These are phyloP conservation scores for Phytoseiulus persimilis DNA, from an alignment of 2,888 invertebrate genomes.

Conservation along the genomic window DNA sequence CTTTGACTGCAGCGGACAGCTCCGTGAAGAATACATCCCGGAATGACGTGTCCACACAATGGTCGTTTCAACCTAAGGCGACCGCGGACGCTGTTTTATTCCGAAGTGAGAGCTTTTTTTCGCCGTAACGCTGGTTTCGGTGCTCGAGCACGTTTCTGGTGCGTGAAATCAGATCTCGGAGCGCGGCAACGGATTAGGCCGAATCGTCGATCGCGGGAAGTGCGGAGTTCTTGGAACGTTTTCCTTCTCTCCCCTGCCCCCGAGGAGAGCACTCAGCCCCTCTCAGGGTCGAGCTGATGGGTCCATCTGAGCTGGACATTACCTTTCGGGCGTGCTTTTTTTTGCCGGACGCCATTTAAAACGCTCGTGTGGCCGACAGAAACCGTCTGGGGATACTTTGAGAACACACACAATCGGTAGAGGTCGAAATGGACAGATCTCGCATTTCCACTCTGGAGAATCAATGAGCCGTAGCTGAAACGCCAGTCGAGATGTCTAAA, in stretches of 20 bases:
- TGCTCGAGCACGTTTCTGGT: neutral
- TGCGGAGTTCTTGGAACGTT: neutral
- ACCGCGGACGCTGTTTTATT: no score
- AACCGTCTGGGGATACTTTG: neutral
- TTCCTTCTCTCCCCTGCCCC: neutral
- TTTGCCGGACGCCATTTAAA: neutral
- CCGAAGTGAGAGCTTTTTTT: neutral
- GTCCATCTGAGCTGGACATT: neutral
- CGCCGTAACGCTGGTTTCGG: neutral
- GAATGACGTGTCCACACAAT: no score
- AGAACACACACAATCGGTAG: neutral
- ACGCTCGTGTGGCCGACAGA: neutral
- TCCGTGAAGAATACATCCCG: no score
- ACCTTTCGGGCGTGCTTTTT: neutral
- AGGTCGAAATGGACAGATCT: neutral
- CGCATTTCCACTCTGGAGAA: neutral
- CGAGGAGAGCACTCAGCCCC: neutral
- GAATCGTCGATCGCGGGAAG: neutral
- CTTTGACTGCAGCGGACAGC: no score
- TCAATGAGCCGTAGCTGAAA: neutral
- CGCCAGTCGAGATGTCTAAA: no score
- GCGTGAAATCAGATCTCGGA: neutral
- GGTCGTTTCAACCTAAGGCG: no score
- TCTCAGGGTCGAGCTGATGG: neutral
- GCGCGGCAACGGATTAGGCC: neutral